Evolutionary conservation across 2,113 vertebrate species (phyloP).

Genomic region (Clarias macrocephalus): DNA sequence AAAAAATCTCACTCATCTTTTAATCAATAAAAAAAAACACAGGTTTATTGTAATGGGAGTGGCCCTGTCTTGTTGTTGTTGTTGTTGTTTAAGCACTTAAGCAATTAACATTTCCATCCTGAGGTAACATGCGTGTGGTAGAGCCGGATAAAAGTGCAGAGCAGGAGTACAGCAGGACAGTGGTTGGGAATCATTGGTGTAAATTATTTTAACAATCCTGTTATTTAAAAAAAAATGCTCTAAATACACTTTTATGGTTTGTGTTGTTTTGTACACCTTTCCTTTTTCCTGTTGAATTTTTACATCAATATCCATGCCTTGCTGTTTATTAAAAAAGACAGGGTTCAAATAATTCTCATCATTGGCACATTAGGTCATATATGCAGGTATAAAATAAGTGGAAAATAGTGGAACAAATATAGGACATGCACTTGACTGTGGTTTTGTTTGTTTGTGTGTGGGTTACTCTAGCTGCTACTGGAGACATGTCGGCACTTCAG

Average conservation of each 20-base stretch:
- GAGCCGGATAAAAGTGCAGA: neutral
- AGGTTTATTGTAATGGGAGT: neutral
- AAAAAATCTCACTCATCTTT: no score
- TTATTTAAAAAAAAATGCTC: neutral
- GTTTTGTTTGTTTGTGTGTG: neutral
- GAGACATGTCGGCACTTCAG: slow-evolving; percentile 84
- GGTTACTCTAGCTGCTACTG: slow-evolving; percentile 73
- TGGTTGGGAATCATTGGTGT: neutral
- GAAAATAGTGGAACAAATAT: neutral
- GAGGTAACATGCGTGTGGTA: neutral
- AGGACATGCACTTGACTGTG: neutral
- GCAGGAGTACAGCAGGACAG: neutral
- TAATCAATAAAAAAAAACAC: no score
- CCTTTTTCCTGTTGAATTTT: neutral
- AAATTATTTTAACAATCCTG: neutral
- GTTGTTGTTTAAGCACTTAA: no score
- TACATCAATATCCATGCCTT: neutral
- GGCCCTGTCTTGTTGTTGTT: neutral
- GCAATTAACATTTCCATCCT: neutral
- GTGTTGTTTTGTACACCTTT: neutral
- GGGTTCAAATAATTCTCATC: neutral
- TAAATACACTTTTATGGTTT: neutral
- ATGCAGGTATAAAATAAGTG: neutral
- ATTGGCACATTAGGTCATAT: neutral
- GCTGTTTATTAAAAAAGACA: neutral